Base-by-base conservation (phyloP, 2,113 vertebrate genomes). In the Madoqua kirkii region DNA sequence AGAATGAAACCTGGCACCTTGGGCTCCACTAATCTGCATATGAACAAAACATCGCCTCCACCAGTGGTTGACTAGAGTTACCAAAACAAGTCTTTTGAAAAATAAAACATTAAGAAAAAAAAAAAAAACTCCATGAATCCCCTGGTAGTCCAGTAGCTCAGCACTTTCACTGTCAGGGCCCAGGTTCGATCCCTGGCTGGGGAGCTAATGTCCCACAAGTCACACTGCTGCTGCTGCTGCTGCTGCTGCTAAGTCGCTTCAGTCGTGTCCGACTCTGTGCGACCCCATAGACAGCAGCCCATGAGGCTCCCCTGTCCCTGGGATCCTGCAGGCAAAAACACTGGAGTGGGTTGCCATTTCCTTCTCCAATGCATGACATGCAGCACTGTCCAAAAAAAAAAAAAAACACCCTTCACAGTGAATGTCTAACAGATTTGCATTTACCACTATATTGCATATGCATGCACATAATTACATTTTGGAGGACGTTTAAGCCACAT, bases 81-180 rank as follows among this genome's bases (percentile, higher is more conserved):
- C 78, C 62, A 76, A 62, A 81, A 93, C 36, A 94, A n/a, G 83
- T 14, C 78, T 91, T 95, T 40, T 67, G 83, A 85, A 95, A 83
- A 84, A 40, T 94, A 87, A 97, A 94, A 90, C 74, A 93, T 95
- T 48, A 67, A 54, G 54, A 67, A 54, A 90, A 79, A 48, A 84
- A 52, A 78, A 79, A 79, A 40, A 81, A 54, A 36, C 45, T 81
- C 16, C 45, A 13, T 6, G 15, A 50, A 81, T 50, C 29, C 78
- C 78, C 78, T 21, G 29, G 45, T 6, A 50, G 29, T 81, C 78
- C 45, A 81, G 45, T 12, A 31, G 29, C 78, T 81, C 78, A 50
- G 29, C 29, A 50, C 29, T 50, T 33, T 33, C 78, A 50, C 45
- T 50, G 45, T 31, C 29, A 50, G 78, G 29, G 9, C 5, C 45